Evolutionary conservation across 1,140 invertebrate genomes (phyloP).

Genomic region (Drosophila pallidifrons): DNA sequence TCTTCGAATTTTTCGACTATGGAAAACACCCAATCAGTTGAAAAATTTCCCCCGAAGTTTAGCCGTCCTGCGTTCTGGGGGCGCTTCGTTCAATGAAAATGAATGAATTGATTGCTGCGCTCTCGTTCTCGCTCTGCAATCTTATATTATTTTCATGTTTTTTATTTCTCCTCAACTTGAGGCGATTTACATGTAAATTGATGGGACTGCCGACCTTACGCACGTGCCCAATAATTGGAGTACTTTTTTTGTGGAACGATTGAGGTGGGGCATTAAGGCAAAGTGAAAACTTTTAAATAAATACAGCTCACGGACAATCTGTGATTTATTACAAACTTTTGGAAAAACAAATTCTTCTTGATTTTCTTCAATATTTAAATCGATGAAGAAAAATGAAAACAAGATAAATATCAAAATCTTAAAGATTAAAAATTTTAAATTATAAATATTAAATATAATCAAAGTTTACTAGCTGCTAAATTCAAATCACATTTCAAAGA

Average conservation of each 20-base stretch:
- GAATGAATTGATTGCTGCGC: slow-evolving; percentile 59
- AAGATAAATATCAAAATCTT: too few species aligned
- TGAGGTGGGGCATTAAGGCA: slow-evolving; percentile 5
- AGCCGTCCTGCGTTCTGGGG: slow-evolving; percentile 17
- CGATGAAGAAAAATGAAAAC: too few species aligned
- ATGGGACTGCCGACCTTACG: slow-evolving; percentile 53
- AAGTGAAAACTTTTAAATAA: slow-evolving; percentile 36
- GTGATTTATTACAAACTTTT: slow-evolving; percentile 27
- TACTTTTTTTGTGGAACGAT: slow-evolving; percentile 20
- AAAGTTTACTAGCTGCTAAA: too few species aligned
- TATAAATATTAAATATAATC: too few species aligned
- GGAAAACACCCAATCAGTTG: slow-evolving; percentile 36
- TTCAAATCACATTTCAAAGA: too few species aligned
- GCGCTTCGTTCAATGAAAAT: slow-evolving; percentile 40
- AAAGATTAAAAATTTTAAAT: too few species aligned
- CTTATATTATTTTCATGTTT: slow-evolving; percentile 12
- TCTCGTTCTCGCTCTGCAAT: slow-evolving; percentile 24
- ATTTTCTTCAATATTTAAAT: neutral
- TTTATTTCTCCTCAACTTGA: slow-evolving; percentile 20
- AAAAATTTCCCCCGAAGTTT: slow-evolving; percentile 29
- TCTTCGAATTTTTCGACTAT: slow-evolving; percentile 10
- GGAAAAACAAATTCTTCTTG: neutral
- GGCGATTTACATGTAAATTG: slow-evolving; percentile 68
- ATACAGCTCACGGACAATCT: slow-evolving; percentile 21
- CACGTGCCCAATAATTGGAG: slow-evolving; percentile 56